phyloP scores from a whole-genome alignment of 2,888 invertebrate genomes.

The Hirtodrosophila cameraria region DNA sequence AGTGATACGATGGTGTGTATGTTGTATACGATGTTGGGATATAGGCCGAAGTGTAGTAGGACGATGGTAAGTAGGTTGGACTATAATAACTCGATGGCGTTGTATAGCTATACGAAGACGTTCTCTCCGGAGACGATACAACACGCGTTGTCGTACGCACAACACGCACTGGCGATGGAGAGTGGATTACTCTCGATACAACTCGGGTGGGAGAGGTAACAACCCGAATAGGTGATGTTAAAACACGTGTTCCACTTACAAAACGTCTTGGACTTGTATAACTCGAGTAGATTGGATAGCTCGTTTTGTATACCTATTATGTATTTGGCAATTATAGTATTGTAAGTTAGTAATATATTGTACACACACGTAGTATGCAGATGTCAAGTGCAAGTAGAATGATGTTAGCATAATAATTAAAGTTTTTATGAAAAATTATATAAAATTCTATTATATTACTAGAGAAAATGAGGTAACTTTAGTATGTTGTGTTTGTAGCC shows the following conservation, averaged over 20 bases:
- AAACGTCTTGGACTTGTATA: slow-evolving; percentile 81
- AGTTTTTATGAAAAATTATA: background rate
- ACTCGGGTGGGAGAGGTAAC: slow-evolving; percentile 80
- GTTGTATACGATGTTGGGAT: slow-evolving; percentile 74
- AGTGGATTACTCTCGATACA: slow-evolving; percentile 73
- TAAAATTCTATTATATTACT: background rate
- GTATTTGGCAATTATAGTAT: slow-evolving; percentile 37
- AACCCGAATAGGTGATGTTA: slow-evolving; percentile 82
- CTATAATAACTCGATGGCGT: slow-evolving; percentile 68
- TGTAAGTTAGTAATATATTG: slow-evolving; percentile 36
- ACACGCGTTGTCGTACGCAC: slow-evolving; percentile 79
- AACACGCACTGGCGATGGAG: slow-evolving; percentile 78
- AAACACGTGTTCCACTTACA: slow-evolving; percentile 78
- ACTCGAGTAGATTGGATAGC: slow-evolving; percentile 83
- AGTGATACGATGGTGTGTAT: slow-evolving; percentile 74
- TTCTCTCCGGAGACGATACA: slow-evolving; percentile 78
- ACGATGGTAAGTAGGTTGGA: slow-evolving; percentile 70
- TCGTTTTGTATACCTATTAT: slow-evolving; percentile 82
- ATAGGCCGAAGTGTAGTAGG: slow-evolving; percentile 70
- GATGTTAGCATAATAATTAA: background rate
- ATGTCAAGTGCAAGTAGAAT: slow-evolving; percentile 1
- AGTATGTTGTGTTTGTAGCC: too few relatives aligned
- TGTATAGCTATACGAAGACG: slow-evolving; percentile 68
- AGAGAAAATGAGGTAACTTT: background rate
- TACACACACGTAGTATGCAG: background rate